A percentile compares a stretch with the other conserved stretches of the same genome.
phyloP scores from a whole-genome alignment of 2,888 invertebrate genomes.

The Schizotus pectinicornis region DNA sequence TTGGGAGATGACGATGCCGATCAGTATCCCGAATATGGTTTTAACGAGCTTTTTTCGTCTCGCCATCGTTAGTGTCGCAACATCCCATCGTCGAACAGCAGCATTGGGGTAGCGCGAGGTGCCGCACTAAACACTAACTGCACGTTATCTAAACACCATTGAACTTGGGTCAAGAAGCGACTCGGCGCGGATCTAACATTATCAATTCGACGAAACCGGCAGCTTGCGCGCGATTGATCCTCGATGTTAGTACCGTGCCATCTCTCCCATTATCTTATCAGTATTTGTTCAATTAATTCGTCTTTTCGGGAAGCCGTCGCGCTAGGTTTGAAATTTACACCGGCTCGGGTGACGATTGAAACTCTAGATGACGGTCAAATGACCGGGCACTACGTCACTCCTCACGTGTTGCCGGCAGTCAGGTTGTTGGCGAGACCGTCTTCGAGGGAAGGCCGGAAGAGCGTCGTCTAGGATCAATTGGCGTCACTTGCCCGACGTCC shows the following conservation, averaged over 20 bases:
- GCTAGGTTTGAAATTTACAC: too few species aligned
- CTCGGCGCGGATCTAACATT: background rate
- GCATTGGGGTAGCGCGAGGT: conserved; percentile 18
- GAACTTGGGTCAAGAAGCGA: conserved; percentile 18
- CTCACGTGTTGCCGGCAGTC: too few species aligned
- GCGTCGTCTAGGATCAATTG: too few species aligned
- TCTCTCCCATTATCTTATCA: conserved; percentile 7
- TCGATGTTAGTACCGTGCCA: background rate
- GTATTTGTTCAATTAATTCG: conserved; percentile 12
- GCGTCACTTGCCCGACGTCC: too few species aligned
- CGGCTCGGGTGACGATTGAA: too few species aligned
- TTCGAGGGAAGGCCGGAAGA: too few species aligned
- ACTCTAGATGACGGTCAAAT: too few species aligned
- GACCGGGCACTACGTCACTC: too few species aligned
- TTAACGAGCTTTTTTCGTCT: conserved; percentile 49
- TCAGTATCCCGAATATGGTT: conserved; percentile 47
- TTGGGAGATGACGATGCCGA: conserved; percentile 47
- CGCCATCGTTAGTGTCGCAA: conserved; percentile 38
- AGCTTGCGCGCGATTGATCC: background rate
- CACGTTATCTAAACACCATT: conserved; percentile 8
- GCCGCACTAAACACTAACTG: background rate
- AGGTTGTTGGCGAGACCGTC: too few species aligned
- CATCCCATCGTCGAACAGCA: conserved; percentile 22
- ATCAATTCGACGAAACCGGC: background rate
- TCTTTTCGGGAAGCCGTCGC: too few species aligned